Conservation (phyloP, 2,797 vertebrate genomes). For the Pristis pectinata region DNA sequence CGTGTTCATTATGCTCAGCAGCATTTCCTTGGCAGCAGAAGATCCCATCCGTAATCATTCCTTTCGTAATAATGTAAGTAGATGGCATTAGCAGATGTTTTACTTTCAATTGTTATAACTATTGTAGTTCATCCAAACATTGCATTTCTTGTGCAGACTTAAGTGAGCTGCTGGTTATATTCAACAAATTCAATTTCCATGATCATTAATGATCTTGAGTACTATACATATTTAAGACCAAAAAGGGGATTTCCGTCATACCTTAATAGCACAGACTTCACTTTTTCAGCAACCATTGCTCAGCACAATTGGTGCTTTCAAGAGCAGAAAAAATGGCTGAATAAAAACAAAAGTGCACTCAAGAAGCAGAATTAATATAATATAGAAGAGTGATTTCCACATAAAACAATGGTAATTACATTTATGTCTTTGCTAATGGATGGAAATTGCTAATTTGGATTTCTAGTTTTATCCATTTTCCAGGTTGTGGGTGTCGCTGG, state of each 20-base stretch:
- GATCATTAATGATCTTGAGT: background rate
- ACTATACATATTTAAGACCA: background rate
- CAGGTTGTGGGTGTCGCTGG: no score
- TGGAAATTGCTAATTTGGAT: background rate
- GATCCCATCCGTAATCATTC: slow-evolving; percentile 95
- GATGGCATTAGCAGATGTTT: background rate
- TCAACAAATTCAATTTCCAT: background rate
- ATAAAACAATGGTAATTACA: background rate
- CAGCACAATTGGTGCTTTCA: background rate
- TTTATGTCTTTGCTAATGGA: background rate
- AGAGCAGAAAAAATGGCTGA: no score
- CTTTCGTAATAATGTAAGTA: slow-evolving; percentile 90
- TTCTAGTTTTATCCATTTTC: background rate
- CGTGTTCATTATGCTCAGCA: slow-evolving; percentile 99
- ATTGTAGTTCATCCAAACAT: background rate
- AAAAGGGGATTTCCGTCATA: background rate
- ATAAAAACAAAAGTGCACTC: background rate
- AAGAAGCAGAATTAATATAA: background rate
- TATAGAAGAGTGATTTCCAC: background rate
- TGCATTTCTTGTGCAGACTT: background rate
- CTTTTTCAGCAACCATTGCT: background rate
- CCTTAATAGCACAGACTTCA: background rate
- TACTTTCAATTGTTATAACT: background rate
- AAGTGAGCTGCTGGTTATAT: background rate
- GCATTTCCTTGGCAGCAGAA: slow-evolving; percentile 89